Base-by-base conservation (phyloP, 2,113 vertebrate genomes). In the Lates calcarifer region DNA sequence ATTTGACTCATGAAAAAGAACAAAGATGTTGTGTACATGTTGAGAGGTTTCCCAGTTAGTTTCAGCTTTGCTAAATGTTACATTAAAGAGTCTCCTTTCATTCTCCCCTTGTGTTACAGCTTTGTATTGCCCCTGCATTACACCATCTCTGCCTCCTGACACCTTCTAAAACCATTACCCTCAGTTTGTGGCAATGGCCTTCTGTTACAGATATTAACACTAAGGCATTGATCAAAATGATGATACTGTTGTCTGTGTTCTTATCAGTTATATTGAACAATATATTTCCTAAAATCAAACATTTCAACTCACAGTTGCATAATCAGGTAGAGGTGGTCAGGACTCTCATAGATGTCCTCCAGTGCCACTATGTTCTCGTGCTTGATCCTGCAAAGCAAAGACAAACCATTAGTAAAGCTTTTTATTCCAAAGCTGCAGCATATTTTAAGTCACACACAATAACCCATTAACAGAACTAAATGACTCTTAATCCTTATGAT, bases 341-440 rank as follows among this genome's bases (percentile, higher is more conserved):
- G 95, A 73, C 97, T 99, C 93, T 99, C 98, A 14, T 99, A 98
- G 89, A 99, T 99, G 90, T 99, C 98, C 93, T 99, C 98, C 90
- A 99, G 91, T 0, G 98, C 97, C 90, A 99, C 98, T 3, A 99
- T 99, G 88, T 99, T 99, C 93, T 99, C 98, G 87, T 99, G 98
- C 88, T 99, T 98, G 91, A 99, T 98, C 91, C 98, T 99, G 92
- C 72, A 77, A 81, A 78, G 20, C 31, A 79, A 85, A 79, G 12
- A 68, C 56, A 66, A 79, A 65, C 12, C 49, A 55, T 66, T 1
- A 74, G 47, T 10, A 18, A 33, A 65, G 49, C 5, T 33, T 82
- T 58, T 57, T 12, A 68, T 28, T 47, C 39, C 14, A 29, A 58
- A 57, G 41, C 67, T 22, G 68, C 56, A 58, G 6, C 29, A 15